These are phyloP conservation scores for Paramuricea clavata DNA, from an alignment of 92 coral and sea anemone genomes.

Conservation along the genomic window DNA sequence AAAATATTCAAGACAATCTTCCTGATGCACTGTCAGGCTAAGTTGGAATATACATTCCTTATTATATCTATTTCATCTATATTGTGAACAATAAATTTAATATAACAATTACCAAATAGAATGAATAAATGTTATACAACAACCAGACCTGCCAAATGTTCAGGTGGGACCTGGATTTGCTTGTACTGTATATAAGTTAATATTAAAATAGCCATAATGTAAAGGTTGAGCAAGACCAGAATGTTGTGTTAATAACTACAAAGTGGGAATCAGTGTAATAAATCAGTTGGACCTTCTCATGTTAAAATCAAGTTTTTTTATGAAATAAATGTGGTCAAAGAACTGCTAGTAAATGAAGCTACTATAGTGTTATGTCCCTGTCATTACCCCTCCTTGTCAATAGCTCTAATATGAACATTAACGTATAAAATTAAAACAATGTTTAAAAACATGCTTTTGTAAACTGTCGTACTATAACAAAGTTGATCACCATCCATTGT, in stretches of 20 bases:
- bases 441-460: too few species aligned
- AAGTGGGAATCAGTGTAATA: background rate
- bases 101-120: too few species aligned
- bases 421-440: background rate
- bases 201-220: background rate
- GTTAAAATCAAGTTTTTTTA: too few species aligned
- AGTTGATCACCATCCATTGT: background rate
- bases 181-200: background rate
- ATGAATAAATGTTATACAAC: too few species aligned
- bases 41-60: background rate
- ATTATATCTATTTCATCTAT: background rate
- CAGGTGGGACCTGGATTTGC: too few species aligned
- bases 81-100: too few species aligned
- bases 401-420: background rate
- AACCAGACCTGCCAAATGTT: background rate
- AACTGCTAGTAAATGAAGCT: background rate
- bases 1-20: constrained; percentile 16
- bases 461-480: too few species aligned
- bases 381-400: too few species aligned
- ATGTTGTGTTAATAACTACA: background rate
- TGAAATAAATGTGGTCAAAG: background rate
- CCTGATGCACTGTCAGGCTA: background rate
- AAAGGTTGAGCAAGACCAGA: background rate
- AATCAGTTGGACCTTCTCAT: background rate
- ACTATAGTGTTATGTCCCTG: background rate